phyloP scores from a whole-genome alignment of 2,797 vertebrate species.

The Schizopygopsis pylzovi region DNA sequence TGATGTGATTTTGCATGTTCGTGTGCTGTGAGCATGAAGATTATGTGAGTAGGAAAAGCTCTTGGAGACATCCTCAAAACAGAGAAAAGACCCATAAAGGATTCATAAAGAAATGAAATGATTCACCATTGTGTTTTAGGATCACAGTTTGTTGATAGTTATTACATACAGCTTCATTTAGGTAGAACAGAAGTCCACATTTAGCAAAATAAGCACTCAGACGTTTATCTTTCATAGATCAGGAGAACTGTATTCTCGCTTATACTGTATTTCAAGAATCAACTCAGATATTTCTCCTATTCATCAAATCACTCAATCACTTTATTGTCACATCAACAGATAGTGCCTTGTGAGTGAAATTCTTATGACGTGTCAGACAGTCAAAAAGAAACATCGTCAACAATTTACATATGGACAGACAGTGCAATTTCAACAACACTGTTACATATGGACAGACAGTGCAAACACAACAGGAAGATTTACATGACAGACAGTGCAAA shows the following conservation, averaged over 20 bases:
- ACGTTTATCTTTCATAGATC: background rate
- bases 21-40: slow-evolving; percentile 22
- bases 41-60: slow-evolving; percentile 29
- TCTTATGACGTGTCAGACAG: no score
- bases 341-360: no score
- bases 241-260: background rate
- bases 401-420: no score
- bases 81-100: background rate
- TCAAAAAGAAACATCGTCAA: no score
- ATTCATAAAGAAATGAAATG: background rate
- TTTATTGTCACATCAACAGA: no score
- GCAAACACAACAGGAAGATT: no score
- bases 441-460: no score
- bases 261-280: background rate
- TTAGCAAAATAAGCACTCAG: background rate
- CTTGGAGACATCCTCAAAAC: slow-evolving; percentile 24
- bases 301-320: no score
- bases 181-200: background rate
- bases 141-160: background rate
- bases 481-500: no score
- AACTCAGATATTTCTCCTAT: background rate
- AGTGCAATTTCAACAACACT: no score
- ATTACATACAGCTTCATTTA: background rate
- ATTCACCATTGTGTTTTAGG: slow-evolving; percentile 16
- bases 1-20: slow-evolving; percentile 31